Base-by-base conservation (phyloP, 2,113 vertebrate species). In the Phyllopteryx taeniolatus region DNA sequence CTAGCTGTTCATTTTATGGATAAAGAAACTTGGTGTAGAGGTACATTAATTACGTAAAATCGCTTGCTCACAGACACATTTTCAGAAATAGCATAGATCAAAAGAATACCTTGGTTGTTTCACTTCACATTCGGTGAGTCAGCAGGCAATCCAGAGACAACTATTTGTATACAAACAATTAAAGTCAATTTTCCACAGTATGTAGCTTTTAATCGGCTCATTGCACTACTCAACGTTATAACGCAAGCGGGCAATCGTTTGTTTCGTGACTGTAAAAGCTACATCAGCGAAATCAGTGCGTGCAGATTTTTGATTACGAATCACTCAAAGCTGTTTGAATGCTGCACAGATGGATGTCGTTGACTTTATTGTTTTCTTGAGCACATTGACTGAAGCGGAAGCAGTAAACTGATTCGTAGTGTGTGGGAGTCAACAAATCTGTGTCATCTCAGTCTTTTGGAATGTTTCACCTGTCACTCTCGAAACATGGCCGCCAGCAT, bases 381-480 rank as follows among this genome's bases (percentile, higher is more conserved):
- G 53, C 20, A 56, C 4, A 56, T 56, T 56, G 20, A 56, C 20
- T 56, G 20, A 56, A 56, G 8, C 8, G n/a, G 3, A 19, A 56
- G 53, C 53, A 56, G 1, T 56, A 10, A 65, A 68, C 44, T 31
- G 17, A 43, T 66, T 68, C 74, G 20, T 63, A 72, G 12, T 56
- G 68, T 63, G 73, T 75, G 60, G 65, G 73, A 71, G 70, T 72
- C 77, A 31, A 59, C 56, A 59, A 14, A 59, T 59, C 27, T 0
- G 10, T 56, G 20, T 56, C 53, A 56, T 7, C 9, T 49, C 65
- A 74, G 46, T 67, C 44, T 66, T 63, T 74, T 78, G 62, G 65
- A 74, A 68, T 84, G 64, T 73, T 76, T 76, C 73, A 77, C 6
- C 57, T 43, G 65, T 77, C 73, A 68, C 59, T 66, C 19, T 44